Base-by-base conservation (phyloP, 1,140 invertebrate genomes). In the Sarcophaga bullata region DNA sequence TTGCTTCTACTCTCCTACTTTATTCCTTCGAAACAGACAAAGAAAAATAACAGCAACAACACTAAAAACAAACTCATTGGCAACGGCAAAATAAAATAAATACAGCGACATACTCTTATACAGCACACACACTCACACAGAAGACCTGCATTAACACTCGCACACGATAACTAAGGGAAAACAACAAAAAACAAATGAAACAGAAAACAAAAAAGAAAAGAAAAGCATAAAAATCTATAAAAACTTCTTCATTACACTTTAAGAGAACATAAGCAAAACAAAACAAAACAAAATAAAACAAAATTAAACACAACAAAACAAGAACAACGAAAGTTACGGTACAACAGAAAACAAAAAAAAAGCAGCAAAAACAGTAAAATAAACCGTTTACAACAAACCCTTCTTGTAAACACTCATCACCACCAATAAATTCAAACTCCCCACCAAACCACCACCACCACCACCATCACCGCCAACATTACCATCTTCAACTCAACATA, bases 231-330 rank as follows among this genome's bases (percentile, higher is more conserved):
- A 62, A 76, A 76, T 48, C 47, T 47, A 47, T 48, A 48, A 76
- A 62, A 76, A 76, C 73, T 76, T 76, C 73, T 76, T 76, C 73
- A 76, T 76, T 76, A 76, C 73, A 76, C 73, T 47, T 76, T 48
- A 68, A 68, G 62, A 17, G 62, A 68, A 68, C 17, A 68, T 37
- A 37, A 37, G 4, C 25, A 37, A 1, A 37, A 37, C 25, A 37
- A 37, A 37, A 37, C 25, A 37, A 37, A n/a, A n/a, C 17, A 68
- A 68, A 17, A 68, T 4, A 17, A 68, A 68, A 17, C 25, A 37
- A 37, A 37, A 37, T 37, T 37, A 37, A 37, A 37, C 25, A 37
- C 25, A 37, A 37, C 25, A 37, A 37, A 37, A 37, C 25, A 37
- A 37, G 25, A 37, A 68, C 8, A 17, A 68, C 1, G 8, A 68